Conservation (phyloP, 2,888 invertebrate genomes). For the Idaea biselata region DNA sequence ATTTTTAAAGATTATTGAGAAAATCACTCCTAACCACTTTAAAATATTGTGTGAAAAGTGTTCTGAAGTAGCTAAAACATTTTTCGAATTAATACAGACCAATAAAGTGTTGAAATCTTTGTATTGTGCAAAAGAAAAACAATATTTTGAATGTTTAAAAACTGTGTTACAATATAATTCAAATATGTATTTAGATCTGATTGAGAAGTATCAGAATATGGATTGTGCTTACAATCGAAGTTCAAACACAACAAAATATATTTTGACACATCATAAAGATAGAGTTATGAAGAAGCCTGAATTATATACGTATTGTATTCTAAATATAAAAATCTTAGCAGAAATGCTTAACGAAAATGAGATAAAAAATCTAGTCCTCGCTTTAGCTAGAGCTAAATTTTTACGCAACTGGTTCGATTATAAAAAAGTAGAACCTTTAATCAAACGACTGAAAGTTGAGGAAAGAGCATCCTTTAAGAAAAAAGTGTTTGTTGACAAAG, state of each 20-base stretch:
- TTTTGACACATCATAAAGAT: slow-evolving; percentile 43
- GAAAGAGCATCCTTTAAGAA: slow-evolving; percentile 46
- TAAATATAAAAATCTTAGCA: slow-evolving; percentile 46
- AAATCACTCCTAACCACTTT: slow-evolving; percentile 44
- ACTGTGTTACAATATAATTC: slow-evolving; percentile 44
- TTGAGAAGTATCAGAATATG: slow-evolving; percentile 45
- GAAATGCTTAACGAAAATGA: slow-evolving; percentile 40
- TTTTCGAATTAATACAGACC: slow-evolving; percentile 43
- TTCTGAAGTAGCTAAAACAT: slow-evolving; percentile 43
- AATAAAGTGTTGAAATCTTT: slow-evolving; percentile 10
- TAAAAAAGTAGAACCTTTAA: slow-evolving; percentile 46
- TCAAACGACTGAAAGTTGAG: slow-evolving; percentile 41
- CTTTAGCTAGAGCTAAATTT: slow-evolving; percentile 48
- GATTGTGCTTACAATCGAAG: slow-evolving; percentile 28
- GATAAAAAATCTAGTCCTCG: slow-evolving; percentile 43
- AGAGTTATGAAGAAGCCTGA: slow-evolving; percentile 48
- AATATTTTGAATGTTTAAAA: slow-evolving; percentile 43
- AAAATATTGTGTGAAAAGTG: slow-evolving; percentile 49
- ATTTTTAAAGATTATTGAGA: slow-evolving; percentile 36
- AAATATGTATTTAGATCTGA: slow-evolving; percentile 44
- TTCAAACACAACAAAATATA: slow-evolving; percentile 38
- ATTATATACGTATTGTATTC: slow-evolving; percentile 44
- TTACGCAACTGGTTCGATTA: slow-evolving; percentile 45
- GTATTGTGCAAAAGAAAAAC: slow-evolving; percentile 19
- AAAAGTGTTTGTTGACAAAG: slow-evolving; percentile 47